Evolutionary conservation across 2,797 vertebrate genomes (phyloP).

Genomic region (Myripristis murdjan): DNA sequence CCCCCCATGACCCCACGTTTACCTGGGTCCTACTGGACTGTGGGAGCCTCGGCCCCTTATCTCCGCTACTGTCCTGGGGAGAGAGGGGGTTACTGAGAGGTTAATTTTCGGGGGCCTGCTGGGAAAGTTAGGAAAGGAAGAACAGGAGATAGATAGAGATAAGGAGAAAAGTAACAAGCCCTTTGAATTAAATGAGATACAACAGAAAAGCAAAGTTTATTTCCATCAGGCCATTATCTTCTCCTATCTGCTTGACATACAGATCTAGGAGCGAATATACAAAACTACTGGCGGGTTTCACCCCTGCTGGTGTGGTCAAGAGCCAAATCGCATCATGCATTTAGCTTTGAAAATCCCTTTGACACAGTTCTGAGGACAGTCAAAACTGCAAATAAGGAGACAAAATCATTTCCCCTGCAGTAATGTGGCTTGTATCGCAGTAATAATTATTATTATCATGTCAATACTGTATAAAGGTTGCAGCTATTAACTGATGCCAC

Average conservation of each 20-base stretch:
- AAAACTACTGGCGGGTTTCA: conserved; percentile 36
- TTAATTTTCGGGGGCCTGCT: too few species aligned
- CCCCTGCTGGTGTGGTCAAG: conserved; percentile 19
- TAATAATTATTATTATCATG: too few species aligned
- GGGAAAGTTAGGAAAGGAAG: not conserved
- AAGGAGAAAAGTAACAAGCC: not conserved
- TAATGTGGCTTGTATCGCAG: too few species aligned
- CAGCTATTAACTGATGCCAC: too few species aligned
- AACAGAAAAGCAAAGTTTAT: not conserved
- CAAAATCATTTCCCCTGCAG: too few species aligned
- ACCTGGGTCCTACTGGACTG: conserved; percentile 71
- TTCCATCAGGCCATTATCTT: conserved; percentile 28
- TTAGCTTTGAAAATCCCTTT: too few species aligned
- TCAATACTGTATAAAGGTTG: too few species aligned
- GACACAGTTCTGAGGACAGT: too few species aligned
- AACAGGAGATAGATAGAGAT: too few species aligned
- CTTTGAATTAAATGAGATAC: not conserved
- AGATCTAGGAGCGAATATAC: conserved; percentile 51
- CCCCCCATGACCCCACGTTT: conserved; percentile 61
- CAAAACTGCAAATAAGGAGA: too few species aligned
- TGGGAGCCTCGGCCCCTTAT: conserved; percentile 70
- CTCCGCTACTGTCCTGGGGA: conserved; percentile 72
- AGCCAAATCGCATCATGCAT: conserved; percentile 22
- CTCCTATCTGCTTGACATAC: conserved; percentile 33
- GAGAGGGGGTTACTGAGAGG: too few species aligned